Base-by-base conservation (phyloP, 2,797 vertebrate genomes). In the Sebastes umbrosus region DNA sequence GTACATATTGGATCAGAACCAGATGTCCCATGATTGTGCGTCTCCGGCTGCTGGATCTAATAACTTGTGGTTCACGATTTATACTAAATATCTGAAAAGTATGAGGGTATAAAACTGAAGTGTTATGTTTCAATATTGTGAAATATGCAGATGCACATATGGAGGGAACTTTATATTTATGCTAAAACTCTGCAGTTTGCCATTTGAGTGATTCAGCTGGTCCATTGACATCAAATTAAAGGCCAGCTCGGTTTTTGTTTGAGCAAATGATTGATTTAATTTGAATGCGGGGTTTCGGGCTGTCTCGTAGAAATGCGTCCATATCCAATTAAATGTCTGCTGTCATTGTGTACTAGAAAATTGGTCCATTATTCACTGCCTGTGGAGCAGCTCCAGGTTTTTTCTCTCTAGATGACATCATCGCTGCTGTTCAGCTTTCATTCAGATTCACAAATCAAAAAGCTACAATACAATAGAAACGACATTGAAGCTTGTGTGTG, bases 221-320 rank as follows among this genome's bases (percentile, higher is more conserved):
- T 36, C 5, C 29, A 4, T 11, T 58, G 29, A 29, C 27, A 18
- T 5, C 29, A 32, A 60, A 86, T 75, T 59, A 63, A 83, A 78
- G 55, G 25, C 24, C 1, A 1, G 6, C 43, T 39, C n/a, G 0
- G 62, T 68, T 67, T 77, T 60, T 69, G 62, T 87, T 68, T 43
- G 22, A 16, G 69, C 62, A 70, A 78, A 82, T 88, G 68, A 83
- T n/a, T 52, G 50, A 0, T 69, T 64, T 50, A 36, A 59, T 83
- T 70, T 77, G 60, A 74, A 80, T 43, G 24, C 58, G 7, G 1
- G 3, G 70, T 68, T 85, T 82, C 16, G 22, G 62, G 58, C 62
- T 72, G 12, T 59, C 73, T 4, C 34, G 52, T 31, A 58, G 63
- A 66, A 62, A 68, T 43, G 62, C 66, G 60, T 54, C 69, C 32